phyloP scores from a whole-genome alignment of 1,140 invertebrate species.

The Trichoplusia ni region DNA sequence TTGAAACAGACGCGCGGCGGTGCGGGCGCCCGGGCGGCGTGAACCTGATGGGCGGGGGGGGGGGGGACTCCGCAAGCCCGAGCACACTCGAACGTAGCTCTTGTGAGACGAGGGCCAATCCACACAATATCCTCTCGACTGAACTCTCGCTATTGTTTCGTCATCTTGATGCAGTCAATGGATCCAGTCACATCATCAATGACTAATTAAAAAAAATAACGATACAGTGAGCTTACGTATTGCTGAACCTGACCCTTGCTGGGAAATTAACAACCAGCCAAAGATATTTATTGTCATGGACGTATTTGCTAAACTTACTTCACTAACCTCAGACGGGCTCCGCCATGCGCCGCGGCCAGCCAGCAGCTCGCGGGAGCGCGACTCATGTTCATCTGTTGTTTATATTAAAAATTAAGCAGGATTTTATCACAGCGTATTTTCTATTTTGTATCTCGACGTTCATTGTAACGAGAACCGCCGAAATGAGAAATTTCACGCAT shows the following conservation, averaged over 20 bases:
- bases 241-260: too few relatives aligned
- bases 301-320: too few relatives aligned
- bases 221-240: too few relatives aligned
- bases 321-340: too few relatives aligned
- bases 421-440: not conserved
- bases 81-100: not conserved
- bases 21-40: too few relatives aligned
- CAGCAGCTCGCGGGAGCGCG: not conserved
- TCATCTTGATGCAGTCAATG: not conserved
- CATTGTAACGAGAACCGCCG: conserved; percentile 5
- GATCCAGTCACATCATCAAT: too few relatives aligned
- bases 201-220: too few relatives aligned
- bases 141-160: not conserved
- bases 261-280: too few relatives aligned
- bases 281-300: too few relatives aligned
- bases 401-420: not conserved
- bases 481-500: conserved; percentile 40
- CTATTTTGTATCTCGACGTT: not conserved
- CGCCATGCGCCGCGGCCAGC: not conserved
- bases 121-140: conserved; percentile 13
- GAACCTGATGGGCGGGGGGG: too few relatives aligned
- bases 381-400: not conserved
- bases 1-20: too few relatives aligned
- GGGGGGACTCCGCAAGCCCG: too few relatives aligned
- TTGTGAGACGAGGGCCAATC: not conserved